Evolutionary conservation across 2,113 vertebrate genomes (phyloP).

Genomic region (Marmota flaviventris): DNA sequence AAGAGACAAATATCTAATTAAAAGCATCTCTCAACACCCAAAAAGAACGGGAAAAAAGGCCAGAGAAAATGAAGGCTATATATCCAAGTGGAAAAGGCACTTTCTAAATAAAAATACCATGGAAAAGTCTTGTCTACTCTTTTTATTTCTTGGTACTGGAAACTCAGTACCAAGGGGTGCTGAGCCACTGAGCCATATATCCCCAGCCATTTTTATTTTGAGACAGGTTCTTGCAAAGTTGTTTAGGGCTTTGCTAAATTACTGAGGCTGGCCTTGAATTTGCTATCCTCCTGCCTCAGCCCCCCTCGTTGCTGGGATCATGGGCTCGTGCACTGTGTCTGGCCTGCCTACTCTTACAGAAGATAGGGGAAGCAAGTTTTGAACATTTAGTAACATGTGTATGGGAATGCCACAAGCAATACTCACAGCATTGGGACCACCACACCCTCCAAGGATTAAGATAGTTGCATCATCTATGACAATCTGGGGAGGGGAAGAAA

Average conservation of each 20-base stretch:
- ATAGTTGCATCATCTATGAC: slow-evolving; percentile 96
- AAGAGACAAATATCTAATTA: slow-evolving; percentile 22
- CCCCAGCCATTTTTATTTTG: too few relatives aligned
- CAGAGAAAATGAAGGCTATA: background rate
- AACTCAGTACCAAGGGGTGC: too few relatives aligned
- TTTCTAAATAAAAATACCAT: background rate
- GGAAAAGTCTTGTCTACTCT: background rate
- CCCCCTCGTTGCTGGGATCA: too few relatives aligned
- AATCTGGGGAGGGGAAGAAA: slow-evolving; percentile 89
- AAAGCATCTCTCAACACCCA: background rate
- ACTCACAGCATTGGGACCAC: slow-evolving; percentile 99
- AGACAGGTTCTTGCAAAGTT: too few relatives aligned
- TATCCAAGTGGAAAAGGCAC: background rate
- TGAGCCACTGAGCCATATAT: too few relatives aligned
- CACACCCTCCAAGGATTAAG: slow-evolving; percentile 97
- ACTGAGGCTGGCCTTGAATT: too few relatives aligned
- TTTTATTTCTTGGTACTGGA: background rate
- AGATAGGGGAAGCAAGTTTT: background rate
- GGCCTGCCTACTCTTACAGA: background rate
- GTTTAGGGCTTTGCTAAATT: too few relatives aligned
- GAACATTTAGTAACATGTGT: background rate
- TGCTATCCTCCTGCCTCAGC: too few relatives aligned
- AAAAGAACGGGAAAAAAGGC: background rate
- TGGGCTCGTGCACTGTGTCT: too few relatives aligned
- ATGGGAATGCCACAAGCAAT: background rate